A percentile compares a stretch with the other conserved stretches of the same genome.
phyloP scores from a whole-genome alignment of 1,140 invertebrate genomes.

The Zaprionus ornatus region DNA sequence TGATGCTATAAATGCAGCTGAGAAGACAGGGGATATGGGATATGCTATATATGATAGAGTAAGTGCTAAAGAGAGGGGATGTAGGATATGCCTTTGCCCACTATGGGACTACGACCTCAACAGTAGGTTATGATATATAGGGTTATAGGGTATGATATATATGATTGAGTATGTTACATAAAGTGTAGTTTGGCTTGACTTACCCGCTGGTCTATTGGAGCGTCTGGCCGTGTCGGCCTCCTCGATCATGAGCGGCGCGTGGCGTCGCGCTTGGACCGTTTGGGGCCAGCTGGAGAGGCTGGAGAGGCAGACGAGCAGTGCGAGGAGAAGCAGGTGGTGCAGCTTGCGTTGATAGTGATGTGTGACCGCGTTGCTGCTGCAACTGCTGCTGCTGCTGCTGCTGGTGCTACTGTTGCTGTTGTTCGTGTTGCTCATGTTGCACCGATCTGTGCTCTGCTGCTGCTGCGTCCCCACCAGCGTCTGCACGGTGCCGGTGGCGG shows the following conservation, averaged over 20 bases:
- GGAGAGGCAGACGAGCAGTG: slow-evolving; percentile 56
- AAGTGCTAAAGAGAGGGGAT: too few species aligned
- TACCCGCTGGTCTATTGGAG: slow-evolving; percentile 81
- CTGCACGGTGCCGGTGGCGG: slow-evolving; percentile 63
- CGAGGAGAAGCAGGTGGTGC: slow-evolving; percentile 68
- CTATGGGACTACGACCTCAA: too few species aligned
- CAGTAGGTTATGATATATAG: background rate
- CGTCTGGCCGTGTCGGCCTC: slow-evolving; percentile 74
- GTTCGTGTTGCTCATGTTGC: slow-evolving; percentile 11
- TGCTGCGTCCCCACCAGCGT: slow-evolving; percentile 41
- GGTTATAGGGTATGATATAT: background rate
- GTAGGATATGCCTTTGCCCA: too few species aligned
- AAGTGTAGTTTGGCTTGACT: slow-evolving; percentile 36
- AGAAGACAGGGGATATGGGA: slow-evolving; percentile 12
- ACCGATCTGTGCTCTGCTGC: slow-evolving; percentile 2
- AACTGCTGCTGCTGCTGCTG: slow-evolving; percentile 17
- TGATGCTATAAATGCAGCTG: too few species aligned
- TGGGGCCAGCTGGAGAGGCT: slow-evolving; percentile 35
- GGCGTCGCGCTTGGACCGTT: slow-evolving; percentile 67
- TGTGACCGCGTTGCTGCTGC: slow-evolving; percentile 16
- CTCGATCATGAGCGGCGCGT: slow-evolving; percentile 77
- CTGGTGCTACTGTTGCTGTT: slow-evolving; percentile 5
- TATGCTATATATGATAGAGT: background rate
- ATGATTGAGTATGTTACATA: background rate
- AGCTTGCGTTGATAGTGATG: slow-evolving; percentile 33